phyloP scores from a whole-genome alignment of 2,113 vertebrate genomes.

The Phylloscopus trochilus region DNA sequence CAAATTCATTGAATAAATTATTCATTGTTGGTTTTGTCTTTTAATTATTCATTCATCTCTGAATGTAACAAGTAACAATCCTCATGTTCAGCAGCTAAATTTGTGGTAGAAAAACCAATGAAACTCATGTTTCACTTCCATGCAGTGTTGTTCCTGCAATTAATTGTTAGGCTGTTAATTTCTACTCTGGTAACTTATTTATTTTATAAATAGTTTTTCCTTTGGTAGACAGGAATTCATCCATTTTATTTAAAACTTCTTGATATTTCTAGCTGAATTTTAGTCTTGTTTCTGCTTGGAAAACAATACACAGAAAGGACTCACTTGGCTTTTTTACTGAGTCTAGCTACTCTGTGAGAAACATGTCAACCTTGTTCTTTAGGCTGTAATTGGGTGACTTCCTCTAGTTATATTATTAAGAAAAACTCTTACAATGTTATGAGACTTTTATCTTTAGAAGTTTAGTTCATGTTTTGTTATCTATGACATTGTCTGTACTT shows the following conservation, averaged over 20 bases:
- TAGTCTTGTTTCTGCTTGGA: not conserved
- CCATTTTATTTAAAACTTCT: not conserved
- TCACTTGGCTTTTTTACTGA: not conserved
- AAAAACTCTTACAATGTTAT: not conserved
- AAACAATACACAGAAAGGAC: not conserved
- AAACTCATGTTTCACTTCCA: not conserved
- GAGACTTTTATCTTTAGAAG: not conserved
- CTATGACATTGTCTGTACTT: not conserved
- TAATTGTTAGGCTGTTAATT: not conserved
- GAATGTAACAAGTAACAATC: constrained; percentile 6
- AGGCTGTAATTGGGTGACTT: not conserved
- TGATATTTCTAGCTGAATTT: not conserved
- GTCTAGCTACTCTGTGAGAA: not conserved
- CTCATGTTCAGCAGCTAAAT: not conserved
- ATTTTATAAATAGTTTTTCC: not conserved
- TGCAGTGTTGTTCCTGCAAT: not conserved
- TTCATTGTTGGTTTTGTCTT: not conserved
- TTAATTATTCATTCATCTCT: constrained; percentile 46
- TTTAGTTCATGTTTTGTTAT: not conserved
- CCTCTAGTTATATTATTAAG: not conserved
- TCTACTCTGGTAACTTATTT: not conserved
- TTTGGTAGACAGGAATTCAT: not conserved
- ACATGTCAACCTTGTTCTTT: not conserved
- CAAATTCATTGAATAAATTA: constrained; percentile 52
- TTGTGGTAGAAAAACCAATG: not conserved